These are phyloP conservation scores for Proterorhinus semilunaris DNA, from an alignment of 2,113 vertebrate species.

Conservation along the genomic window DNA sequence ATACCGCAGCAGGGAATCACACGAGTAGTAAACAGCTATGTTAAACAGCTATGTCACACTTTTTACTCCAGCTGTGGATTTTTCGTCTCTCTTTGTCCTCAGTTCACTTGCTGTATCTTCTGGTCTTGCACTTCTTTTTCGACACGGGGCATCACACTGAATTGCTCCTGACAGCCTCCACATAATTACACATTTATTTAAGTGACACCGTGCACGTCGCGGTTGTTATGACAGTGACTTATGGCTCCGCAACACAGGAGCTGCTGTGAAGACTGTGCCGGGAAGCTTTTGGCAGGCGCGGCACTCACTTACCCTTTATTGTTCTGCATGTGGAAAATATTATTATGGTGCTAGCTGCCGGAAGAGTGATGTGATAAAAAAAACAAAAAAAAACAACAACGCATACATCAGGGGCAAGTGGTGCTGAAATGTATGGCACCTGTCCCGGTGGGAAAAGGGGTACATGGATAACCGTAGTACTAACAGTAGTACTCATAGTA, in stretches of 20 bases:
- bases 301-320: constrained; percentile 9
- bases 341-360: constrained; percentile 12
- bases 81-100: constrained; percentile 2
- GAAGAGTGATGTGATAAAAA: constrained; percentile 12
- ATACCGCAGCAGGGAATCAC: constrained; percentile 19
- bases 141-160: not conserved
- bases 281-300: constrained; percentile 40
- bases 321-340: constrained; percentile 20
- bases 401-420: constrained; percentile 14
- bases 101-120: not conserved
- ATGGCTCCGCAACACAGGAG: constrained; percentile 30
- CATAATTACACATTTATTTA: constrained; percentile 52
- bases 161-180: constrained; percentile 31
- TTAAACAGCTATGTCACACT: constrained; percentile 2
- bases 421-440: constrained; percentile 17
- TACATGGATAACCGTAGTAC: too few species aligned
- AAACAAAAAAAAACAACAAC: not conserved
- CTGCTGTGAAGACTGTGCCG: constrained; percentile 47
- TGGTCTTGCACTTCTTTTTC: constrained; percentile 1
- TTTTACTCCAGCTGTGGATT: constrained; percentile 21
- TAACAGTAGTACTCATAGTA: too few species aligned
- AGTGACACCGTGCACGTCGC: constrained; percentile 40
- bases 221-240: constrained; percentile 41
- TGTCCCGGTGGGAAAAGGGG: too few species aligned
- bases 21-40: not conserved